Conservation (phyloP, 1,140 invertebrate genomes). For the Streblospio benedicti region DNA sequence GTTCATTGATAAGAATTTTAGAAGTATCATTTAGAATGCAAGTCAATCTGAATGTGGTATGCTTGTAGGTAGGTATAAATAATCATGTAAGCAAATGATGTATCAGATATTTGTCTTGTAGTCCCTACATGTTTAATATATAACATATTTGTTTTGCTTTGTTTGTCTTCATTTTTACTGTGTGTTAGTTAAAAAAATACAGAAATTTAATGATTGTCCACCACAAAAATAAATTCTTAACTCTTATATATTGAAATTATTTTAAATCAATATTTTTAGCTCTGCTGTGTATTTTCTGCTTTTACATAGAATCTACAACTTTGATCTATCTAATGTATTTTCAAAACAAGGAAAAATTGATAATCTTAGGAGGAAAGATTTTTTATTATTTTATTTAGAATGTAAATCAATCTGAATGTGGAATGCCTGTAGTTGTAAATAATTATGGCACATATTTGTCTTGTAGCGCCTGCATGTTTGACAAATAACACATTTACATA, state of each 20-base stretch:
- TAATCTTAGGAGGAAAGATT: background rate
- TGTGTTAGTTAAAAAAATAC: background rate
- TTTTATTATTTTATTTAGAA: background rate
- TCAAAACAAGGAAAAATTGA: background rate
- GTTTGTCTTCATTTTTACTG: background rate
- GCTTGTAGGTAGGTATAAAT: too few relatives aligned
- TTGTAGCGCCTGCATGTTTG: too few relatives aligned
- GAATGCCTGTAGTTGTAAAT: too few relatives aligned
- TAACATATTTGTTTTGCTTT: slow-evolving; percentile 10
- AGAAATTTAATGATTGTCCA: background rate
- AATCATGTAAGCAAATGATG: background rate
- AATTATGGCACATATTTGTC: too few relatives aligned
- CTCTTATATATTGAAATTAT: too few relatives aligned
- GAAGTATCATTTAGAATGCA: too few relatives aligned
- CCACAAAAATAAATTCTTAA: too few relatives aligned
- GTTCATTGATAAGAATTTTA: too few relatives aligned
- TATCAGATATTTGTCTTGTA: background rate
- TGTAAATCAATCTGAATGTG: too few relatives aligned
- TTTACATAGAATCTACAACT: background rate
- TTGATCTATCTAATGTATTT: background rate
- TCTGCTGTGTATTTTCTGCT: background rate
- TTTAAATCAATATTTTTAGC: background rate
- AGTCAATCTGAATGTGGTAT: too few relatives aligned
- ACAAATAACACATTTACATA: too few relatives aligned
- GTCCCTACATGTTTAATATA: slow-evolving; percentile 2